phyloP scores from a whole-genome alignment of 2,888 invertebrate species.

The Parthenolecanium corni region DNA sequence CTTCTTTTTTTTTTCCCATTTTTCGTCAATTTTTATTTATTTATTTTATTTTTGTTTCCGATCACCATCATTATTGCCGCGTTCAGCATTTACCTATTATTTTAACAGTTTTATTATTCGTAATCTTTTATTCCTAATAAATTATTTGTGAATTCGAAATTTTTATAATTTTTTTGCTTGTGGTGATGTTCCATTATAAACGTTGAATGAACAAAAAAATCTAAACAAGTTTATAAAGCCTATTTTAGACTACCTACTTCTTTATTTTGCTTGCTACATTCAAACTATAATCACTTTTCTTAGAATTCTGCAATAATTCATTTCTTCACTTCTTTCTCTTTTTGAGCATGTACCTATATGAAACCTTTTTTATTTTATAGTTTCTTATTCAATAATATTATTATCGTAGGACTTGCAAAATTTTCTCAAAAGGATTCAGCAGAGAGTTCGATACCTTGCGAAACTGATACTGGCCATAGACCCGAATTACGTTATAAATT shows the following conservation, averaged over 20 bases:
- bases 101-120: conserved; percentile 21
- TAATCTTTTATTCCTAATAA: conserved; percentile 16
- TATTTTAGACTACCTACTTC: too few relatives aligned
- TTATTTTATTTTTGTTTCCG: conserved; percentile 13
- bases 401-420: conserved; percentile 23
- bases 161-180: conserved; percentile 1
- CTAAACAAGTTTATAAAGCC: not conserved
- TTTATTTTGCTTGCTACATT: too few relatives aligned
- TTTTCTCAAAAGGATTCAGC: conserved; percentile 19
- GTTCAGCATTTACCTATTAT: conserved; percentile 16
- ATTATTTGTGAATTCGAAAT: not conserved
- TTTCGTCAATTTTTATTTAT: not conserved
- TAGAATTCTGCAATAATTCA: too few relatives aligned
- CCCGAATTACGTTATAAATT: conserved; percentile 17
- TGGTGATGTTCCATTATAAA: conserved; percentile 19
- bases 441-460: conserved; percentile 19
- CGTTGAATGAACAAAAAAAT: not conserved
- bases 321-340: too few relatives aligned
- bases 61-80: conserved; percentile 4
- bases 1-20: too few relatives aligned
- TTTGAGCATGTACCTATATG: too few relatives aligned
- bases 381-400: not conserved
- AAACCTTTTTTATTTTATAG: too few relatives aligned
- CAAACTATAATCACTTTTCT: too few relatives aligned
- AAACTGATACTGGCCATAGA: conserved; percentile 18